Base-by-base conservation (phyloP, 2,113 vertebrate genomes). In the Xyliphius kryptos region DNA sequence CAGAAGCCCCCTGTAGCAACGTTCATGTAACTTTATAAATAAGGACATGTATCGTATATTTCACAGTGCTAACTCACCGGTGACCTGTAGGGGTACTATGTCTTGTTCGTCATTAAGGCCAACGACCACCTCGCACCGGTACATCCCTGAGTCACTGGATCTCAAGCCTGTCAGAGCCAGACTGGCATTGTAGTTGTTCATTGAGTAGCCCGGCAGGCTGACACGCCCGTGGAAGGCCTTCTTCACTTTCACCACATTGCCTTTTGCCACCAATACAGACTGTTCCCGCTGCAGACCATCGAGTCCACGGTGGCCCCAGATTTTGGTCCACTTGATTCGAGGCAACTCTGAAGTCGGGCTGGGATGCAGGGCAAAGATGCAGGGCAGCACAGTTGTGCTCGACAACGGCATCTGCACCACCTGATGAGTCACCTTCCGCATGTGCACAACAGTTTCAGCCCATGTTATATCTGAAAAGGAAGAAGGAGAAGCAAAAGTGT, bases 41-140 rank as follows among this genome's bases (percentile, higher is more conserved):
- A 51, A n/a, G n/a, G n/a, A n/a, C n/a, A n/a, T n/a, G n/a, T n/a
- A n/a, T n/a, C n/a, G n/a, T n/a, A n/a, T 43, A 59, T 46, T 63
- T 21, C 7, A 54, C 0, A 4, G 43, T 7, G 60, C 85, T 56
- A 65, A 19, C 48, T 90, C 70, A 96, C 95, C 95, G 43, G 85
- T 91, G 76, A 97, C 93, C 74, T 95, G 91, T 74, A 98, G 79
- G 0, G 92, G 91, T 66, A 97, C 85, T 17, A 91, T 90, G 71
- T 97, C 95, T 82, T 95, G 91, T 70, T 96, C 94, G 0, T 98
- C 95, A 0, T 93, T 91, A 61, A 98, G 91, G 71, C 95, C 93
- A 0, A 90, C 86, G 69, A 98, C 94, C 40, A 97, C 92, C 70
- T 97, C 84, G 68, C 95, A 98, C 74, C 92, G 95, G 69, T 97